A percentile compares a stretch with the other conserved stretches of the same genome.
phyloP scores from a whole-genome alignment of 2,888 invertebrate genomes.

The Halictus quadricinctus region DNA sequence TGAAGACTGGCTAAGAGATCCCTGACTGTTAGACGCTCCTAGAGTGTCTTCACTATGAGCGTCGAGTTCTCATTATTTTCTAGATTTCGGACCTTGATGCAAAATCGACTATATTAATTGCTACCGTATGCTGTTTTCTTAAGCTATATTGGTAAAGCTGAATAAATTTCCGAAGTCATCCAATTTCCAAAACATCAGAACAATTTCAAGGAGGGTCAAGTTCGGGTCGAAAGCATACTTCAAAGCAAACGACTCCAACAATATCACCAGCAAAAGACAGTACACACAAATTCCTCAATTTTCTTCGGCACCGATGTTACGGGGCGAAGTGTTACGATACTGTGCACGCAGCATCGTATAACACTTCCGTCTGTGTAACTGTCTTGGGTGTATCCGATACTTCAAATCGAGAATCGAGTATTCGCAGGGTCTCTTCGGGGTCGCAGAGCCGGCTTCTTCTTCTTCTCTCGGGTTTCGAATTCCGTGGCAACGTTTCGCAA shows the following conservation, averaged over 20 bases:
- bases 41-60: background rate
- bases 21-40: background rate
- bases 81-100: no score
- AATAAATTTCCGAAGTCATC: no score
- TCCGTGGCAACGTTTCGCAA: slow-evolving; percentile 31
- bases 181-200: no score
- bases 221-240: background rate
- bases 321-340: background rate
- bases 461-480: background rate
- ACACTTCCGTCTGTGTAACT: slow-evolving; percentile 4
- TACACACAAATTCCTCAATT: background rate
- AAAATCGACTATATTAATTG: no score
- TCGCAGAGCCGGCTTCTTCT: background rate
- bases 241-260: background rate
- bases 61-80: no score
- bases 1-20: background rate
- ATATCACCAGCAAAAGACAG: background rate
- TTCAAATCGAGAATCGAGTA: slow-evolving; percentile 24
- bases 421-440: slow-evolving; percentile 14
- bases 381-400: background rate
- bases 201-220: no score
- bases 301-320: background rate
- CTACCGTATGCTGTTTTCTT: no score
- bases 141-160: no score
- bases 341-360: background rate